Evolutionary conservation across 53 echinoderm and acorn worm genomes (phyloP).

Genomic region (Astropecten irregularis): DNA sequence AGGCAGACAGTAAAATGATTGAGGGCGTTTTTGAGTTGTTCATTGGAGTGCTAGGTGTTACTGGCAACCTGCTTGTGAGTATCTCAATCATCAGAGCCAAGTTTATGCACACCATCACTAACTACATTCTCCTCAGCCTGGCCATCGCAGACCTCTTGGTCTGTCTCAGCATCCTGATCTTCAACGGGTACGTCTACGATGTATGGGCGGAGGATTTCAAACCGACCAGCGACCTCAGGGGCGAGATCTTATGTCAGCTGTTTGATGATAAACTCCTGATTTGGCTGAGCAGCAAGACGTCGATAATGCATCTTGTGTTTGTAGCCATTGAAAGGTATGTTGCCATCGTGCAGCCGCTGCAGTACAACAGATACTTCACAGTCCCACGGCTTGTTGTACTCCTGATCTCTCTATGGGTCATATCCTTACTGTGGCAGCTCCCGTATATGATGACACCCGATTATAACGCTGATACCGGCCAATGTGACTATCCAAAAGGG

Average conservation of each 20-base stretch:
- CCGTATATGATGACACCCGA: constrained; percentile 73
- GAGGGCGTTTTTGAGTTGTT: constrained; percentile 72
- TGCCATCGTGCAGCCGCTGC: constrained; percentile 86
- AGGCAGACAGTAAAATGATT: no score
- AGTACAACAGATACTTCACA: constrained; percentile 73
- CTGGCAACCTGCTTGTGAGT: constrained; percentile 79
- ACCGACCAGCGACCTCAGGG: constrained; percentile 53
- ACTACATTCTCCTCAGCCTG: constrained; percentile 86
- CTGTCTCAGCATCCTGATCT: constrained; percentile 61
- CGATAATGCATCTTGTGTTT: constrained; percentile 77
- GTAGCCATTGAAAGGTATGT: constrained; percentile 82
- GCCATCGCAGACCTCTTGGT: constrained; percentile 78
- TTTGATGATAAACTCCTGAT: constrained; percentile 74
- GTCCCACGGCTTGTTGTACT: constrained; percentile 55
- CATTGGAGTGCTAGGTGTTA: constrained; percentile 72
- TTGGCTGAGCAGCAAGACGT: constrained; percentile 85
- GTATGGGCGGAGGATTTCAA: constrained; percentile 14
- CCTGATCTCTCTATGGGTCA: constrained; percentile 58
- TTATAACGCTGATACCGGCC: constrained; percentile 47
- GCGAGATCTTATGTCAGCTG: constrained; percentile 76
- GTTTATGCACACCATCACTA: constrained; percentile 81
- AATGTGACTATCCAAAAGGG: constrained; percentile 20
- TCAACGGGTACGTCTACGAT: constrained; percentile 71
- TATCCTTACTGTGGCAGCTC: constrained; percentile 68
- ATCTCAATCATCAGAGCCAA: constrained; percentile 77